Conservation (phyloP, 1,140 invertebrate species). For the Propsilocerus akamusi region DNA sequence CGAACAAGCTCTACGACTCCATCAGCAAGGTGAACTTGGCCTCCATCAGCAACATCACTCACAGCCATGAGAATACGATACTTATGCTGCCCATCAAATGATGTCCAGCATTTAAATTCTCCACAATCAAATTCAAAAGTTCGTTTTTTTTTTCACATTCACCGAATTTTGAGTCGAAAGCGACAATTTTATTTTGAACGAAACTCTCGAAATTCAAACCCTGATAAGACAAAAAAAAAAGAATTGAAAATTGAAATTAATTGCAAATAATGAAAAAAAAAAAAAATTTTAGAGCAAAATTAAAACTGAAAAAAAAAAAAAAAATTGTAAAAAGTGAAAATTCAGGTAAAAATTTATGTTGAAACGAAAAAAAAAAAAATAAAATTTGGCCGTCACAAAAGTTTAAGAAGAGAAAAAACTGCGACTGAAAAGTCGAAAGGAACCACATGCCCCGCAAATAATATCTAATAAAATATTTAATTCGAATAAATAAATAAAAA, state of each 20-base stretch:
- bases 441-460: not conserved
- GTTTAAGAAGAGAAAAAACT: not conserved
- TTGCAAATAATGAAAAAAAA: not conserved
- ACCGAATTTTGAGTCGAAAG: no score
- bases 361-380: not conserved
- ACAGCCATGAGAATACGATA: not conserved
- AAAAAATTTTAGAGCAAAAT: not conserved
- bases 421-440: not conserved
- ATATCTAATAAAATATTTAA: no score
- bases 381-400: not conserved
- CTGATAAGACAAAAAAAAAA: not conserved
- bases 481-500: no score
- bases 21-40: slow-evolving; percentile 29
- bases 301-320: not conserved
- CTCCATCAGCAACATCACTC: not conserved
- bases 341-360: not conserved
- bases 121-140: no score
- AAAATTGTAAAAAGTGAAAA: not conserved
- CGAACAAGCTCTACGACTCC: slow-evolving; percentile 61
- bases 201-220: no score
- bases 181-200: no score
- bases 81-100: slow-evolving; percentile 1
- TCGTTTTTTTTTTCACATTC: no score
- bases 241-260: not conserved
- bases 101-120: not conserved